Conservation (phyloP, 2,797 vertebrate species). For the Rhadinocentrus ornatus region DNA sequence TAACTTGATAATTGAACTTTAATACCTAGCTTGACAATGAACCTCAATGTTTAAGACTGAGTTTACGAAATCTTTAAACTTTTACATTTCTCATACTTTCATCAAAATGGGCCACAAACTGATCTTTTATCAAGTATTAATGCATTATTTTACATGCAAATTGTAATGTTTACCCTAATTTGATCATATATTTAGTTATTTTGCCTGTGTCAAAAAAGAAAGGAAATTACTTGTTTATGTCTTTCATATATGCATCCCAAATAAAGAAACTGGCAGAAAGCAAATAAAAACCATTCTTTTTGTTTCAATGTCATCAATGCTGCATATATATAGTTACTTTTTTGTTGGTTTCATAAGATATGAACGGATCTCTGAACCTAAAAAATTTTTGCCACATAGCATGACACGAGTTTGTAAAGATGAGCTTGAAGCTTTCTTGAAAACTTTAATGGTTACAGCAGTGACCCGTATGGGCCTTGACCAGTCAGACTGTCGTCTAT, state of each 20-base stretch:
- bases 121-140: neutral
- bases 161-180: neutral
- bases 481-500: constrained; percentile 62
- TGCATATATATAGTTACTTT: neutral
- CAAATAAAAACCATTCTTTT: neutral
- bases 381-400: constrained; percentile 16
- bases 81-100: neutral
- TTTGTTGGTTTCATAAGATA: neutral
- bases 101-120: neutral
- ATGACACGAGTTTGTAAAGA: constrained; percentile 32
- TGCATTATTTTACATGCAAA: neutral
- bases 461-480: constrained; percentile 52
- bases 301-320: constrained; percentile 2
- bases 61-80: neutral
- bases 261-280: constrained; percentile 3
- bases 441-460: constrained; percentile 58
- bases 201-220: neutral
- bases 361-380: constrained; percentile 10
- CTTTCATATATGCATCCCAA: neutral
- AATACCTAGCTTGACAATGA: neutral
- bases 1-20: neutral
- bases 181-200: neutral
- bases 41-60: neutral
- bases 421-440: constrained; percentile 46
- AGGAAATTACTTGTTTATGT: neutral